Evolutionary conservation across 1,140 invertebrate species (phyloP).

Genomic region (Wiebesia pumilae): DNA sequence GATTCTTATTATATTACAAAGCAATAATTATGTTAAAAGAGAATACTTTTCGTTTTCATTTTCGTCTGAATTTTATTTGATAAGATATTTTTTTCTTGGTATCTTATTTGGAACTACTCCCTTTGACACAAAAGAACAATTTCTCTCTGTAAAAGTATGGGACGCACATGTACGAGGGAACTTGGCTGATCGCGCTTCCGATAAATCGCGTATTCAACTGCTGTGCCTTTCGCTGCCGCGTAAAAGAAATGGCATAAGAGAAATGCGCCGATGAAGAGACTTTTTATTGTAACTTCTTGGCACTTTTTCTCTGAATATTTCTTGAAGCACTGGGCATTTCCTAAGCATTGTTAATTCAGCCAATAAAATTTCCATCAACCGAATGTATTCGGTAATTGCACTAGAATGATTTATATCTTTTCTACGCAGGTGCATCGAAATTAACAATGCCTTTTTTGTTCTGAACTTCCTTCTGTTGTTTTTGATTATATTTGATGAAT

Average conservation of each 20-base stretch:
- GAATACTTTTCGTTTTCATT: neutral
- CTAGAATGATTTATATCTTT: neutral
- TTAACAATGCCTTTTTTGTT: neutral
- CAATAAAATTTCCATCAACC: constrained; percentile 48
- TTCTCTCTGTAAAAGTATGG: neutral
- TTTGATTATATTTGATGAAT: too few species aligned
- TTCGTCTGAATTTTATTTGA: neutral
- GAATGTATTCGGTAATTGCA: constrained; percentile 5
- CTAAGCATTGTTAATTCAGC: neutral
- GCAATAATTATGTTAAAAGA: neutral
- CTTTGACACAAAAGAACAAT: neutral
- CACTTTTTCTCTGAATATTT: constrained; percentile 13
- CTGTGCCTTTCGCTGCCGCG: neutral
- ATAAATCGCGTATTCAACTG: constrained; percentile 33
- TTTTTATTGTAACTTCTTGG: constrained; percentile 37
- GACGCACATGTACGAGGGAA: neutral
- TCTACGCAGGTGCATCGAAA: neutral
- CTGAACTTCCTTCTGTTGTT: too few species aligned
- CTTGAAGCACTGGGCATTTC: neutral
- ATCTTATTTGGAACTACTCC: neutral
- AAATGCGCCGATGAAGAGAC: too few species aligned
- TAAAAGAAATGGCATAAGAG: neutral
- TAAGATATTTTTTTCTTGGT: neutral
- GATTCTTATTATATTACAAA: too few species aligned
- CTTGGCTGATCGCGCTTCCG: neutral